phyloP scores from a whole-genome alignment of 2,113 vertebrate species.

The Columba livia region DNA sequence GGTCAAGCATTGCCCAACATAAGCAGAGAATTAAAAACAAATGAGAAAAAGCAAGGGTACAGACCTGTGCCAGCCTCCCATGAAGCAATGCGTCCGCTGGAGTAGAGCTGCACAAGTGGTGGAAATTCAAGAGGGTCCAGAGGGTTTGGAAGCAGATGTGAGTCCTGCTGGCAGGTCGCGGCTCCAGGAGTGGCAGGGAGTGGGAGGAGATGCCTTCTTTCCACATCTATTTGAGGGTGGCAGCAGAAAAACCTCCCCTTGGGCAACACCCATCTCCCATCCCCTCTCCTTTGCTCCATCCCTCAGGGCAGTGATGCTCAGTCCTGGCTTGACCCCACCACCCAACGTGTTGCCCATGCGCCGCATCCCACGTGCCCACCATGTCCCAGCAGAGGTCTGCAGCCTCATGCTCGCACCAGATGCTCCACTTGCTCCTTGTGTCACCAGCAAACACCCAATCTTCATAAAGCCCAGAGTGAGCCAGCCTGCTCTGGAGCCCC shows the following conservation, averaged over 20 bases:
- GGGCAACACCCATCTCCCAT: rapidly evolving
- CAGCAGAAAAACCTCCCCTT: not conserved
- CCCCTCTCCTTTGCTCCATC: not conserved
- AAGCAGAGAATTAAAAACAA: not conserved
- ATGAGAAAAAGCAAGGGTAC: rapidly evolving
- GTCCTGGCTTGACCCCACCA: not conserved
- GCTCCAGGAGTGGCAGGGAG: not conserved
- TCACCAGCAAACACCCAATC: not conserved
- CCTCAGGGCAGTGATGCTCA: rapidly evolving
- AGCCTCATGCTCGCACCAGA: rapidly evolving
- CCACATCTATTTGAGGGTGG: not conserved
- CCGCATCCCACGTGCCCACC: rapidly evolving
- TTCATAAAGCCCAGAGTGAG: not conserved
- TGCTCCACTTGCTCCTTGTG: not conserved
- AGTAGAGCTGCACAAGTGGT: not conserved
- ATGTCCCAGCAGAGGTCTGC: not conserved
- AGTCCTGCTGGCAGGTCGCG: not conserved
- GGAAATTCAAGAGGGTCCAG: not conserved
- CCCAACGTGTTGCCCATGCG: not conserved
- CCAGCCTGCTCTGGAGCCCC: not conserved
- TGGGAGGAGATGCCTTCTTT: not conserved
- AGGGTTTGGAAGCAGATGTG: not conserved
- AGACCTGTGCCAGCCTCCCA: rapidly evolving
- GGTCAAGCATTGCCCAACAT: not conserved
- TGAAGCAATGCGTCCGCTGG: rapidly evolving